Evolutionary conservation across 2,888 invertebrate species (phyloP), one percentile per base, ranked within the genome.

Genomic region (Baronia brevicornis): DNA sequence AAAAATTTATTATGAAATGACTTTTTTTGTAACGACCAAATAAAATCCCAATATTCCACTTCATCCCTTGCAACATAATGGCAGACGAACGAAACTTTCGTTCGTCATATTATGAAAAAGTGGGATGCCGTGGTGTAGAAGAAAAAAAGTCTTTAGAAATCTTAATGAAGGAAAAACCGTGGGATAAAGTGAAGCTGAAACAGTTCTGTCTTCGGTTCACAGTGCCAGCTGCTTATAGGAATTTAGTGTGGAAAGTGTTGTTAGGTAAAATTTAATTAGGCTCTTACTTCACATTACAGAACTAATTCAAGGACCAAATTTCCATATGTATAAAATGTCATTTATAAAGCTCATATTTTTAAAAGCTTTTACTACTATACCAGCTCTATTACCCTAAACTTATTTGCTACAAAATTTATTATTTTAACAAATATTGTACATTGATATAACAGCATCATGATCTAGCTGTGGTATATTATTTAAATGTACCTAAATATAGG

Each of bases 131-230:
- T 43, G 93, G 93, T 48, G 94, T 96, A 0, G 96, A 96, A 71
- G 94, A 94, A 59, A 95, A 94, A 67, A 95, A 94, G 74, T 95
- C 95, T 0, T 74, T 96, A 21, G 95, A 96, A 78, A 94, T 95
- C 54, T 74, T 96, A 5, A 79, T 96, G 52, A 94, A 95, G 58
- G 96, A 96, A 46, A 92, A 91, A 54, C 91, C 90, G 6, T 86
- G 92, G 67, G 95, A 94, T 60, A 87, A 87, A 55, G 87, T 87
- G 4, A 94, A 94, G 68, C 63, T 97, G 13, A 91, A 91, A 53
- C 94, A 95, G 59, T 96, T 96, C 63, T 93, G 94, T 54, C 74
- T 94, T 31, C 86, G 94, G 39, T 96, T 94, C 60, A 91, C 92
- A 1, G 92, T 96, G 7, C 96, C 96, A 3, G 88, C 90, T 6